Conservation (phyloP, 2,888 invertebrate genomes). For the Dexiosoma caninum region DNA sequence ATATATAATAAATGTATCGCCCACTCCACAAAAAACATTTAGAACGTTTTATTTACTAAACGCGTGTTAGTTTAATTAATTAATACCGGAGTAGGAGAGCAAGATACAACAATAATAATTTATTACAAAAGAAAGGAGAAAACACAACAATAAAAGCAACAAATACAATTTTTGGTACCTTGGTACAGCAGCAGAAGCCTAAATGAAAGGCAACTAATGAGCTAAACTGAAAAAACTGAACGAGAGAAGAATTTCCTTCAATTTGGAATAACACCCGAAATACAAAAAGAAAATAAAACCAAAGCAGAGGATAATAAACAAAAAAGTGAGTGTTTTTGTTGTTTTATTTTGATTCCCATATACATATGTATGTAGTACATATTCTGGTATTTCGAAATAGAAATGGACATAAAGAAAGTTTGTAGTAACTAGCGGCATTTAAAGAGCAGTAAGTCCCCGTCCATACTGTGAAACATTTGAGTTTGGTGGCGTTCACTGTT, state of each 20-base stretch:
- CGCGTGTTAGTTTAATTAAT: slow-evolving; percentile 29
- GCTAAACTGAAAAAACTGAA: slow-evolving; percentile 1
- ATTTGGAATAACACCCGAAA: neutral
- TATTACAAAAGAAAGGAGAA: slow-evolving; percentile 11
- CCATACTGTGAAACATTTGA: too few species aligned
- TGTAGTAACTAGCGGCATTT: too few species aligned
- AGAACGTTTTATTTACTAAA: slow-evolving; percentile 4
- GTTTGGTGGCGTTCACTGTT: too few species aligned
- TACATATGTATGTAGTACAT: too few species aligned
- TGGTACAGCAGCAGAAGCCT: neutral
- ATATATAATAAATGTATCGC: neutral
- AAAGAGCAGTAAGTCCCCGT: too few species aligned
- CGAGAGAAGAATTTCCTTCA: neutral
- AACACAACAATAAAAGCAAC: slow-evolving; percentile 41
- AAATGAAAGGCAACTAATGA: slow-evolving; percentile 15
- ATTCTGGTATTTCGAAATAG: too few species aligned
- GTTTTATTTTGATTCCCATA: slow-evolving; percentile 59
- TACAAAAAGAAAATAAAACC: neutral
- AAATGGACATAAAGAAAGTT: too few species aligned
- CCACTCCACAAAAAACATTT: neutral
- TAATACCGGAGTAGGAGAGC: neutral
- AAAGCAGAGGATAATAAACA: neutral
- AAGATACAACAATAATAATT: neutral
- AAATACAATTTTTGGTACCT: slow-evolving; percentile 7
- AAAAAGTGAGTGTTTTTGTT: slow-evolving; percentile 56